Conservation (phyloP, 2,888 invertebrate species). For the Agapostemon virescens region DNA sequence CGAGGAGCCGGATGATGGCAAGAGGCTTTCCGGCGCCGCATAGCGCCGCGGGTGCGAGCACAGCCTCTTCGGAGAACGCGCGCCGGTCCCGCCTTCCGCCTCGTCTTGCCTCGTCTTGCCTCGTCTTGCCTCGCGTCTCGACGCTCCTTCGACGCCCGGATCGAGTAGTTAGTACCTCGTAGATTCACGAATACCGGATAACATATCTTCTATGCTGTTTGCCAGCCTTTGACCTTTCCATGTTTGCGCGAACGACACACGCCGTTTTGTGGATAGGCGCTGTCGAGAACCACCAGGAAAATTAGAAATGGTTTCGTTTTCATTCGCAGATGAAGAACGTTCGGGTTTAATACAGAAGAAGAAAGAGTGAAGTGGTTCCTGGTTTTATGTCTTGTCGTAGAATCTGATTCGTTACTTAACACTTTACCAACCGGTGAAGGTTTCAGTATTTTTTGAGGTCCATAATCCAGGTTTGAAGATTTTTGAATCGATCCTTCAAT, state of each 20-base stretch:
- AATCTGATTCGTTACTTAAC: no score
- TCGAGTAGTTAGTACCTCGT: constrained; percentile 32
- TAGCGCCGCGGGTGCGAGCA: background rate
- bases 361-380: no score
- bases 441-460: no score
- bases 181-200: constrained; percentile 19
- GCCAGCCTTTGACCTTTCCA: constrained; percentile 9
- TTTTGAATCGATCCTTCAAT: no score
- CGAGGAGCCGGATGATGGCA: constrained; percentile 47
- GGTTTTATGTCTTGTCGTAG: no score
- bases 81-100: constrained; percentile 3
- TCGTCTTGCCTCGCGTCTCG: background rate
- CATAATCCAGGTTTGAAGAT: no score
- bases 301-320: background rate
- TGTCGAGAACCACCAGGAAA: background rate
- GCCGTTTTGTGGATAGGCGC: constrained; percentile 4
- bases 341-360: background rate
- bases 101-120: background rate
- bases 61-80: constrained; percentile 8
- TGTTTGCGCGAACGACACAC: background rate
- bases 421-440: no score
- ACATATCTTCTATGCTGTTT: constrained; percentile 26
- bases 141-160: constrained; percentile 9
- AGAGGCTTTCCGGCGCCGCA: constrained; percentile 35
- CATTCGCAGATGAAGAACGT: background rate